These are phyloP conservation scores for Ypsolopha scabrella DNA, from an alignment of 2,888 invertebrate species.

Conservation along the genomic window DNA sequence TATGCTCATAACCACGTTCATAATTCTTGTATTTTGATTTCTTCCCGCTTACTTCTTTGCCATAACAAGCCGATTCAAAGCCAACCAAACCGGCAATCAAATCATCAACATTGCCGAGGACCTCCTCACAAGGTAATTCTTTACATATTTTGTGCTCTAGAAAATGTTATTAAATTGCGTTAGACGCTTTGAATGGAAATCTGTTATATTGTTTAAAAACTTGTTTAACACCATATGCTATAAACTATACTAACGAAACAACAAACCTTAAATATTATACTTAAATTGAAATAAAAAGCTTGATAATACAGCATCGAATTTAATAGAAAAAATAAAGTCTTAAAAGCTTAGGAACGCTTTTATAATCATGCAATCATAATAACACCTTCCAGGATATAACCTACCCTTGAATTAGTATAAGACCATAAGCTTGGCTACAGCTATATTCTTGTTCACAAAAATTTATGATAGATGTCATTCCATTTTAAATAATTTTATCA, in stretches of 20 bases:
- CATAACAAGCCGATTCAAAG: conserved; percentile 88
- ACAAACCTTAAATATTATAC: too few species aligned
- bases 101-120: conserved; percentile 94
- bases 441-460: background rate
- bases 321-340: too few species aligned
- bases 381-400: too few species aligned
- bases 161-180: background rate
- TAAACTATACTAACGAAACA: too few species aligned
- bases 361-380: too few species aligned
- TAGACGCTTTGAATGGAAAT: too few species aligned
- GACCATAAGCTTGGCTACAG: background rate
- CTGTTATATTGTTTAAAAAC: too few species aligned
- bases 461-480: background rate
- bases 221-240: too few species aligned
- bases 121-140: conserved; percentile 90
- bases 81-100: conserved; percentile 97
- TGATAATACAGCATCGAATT: too few species aligned
- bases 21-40: conserved; percentile 63
- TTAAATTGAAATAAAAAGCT: too few species aligned
- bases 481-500: background rate
- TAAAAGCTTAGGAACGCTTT: too few species aligned
- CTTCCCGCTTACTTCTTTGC: conserved; percentile 70
- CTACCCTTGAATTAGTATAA: too few species aligned
- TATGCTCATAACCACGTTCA: conserved; percentile 23
- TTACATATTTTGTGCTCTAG: background rate